Percentiles rank a stretch among this genome's conserved stretches.
These are phyloP conservation scores for Apostichopus leukothele DNA, from an alignment of 53 echinoderm and acorn worm species.

Conservation along the genomic window DNA sequence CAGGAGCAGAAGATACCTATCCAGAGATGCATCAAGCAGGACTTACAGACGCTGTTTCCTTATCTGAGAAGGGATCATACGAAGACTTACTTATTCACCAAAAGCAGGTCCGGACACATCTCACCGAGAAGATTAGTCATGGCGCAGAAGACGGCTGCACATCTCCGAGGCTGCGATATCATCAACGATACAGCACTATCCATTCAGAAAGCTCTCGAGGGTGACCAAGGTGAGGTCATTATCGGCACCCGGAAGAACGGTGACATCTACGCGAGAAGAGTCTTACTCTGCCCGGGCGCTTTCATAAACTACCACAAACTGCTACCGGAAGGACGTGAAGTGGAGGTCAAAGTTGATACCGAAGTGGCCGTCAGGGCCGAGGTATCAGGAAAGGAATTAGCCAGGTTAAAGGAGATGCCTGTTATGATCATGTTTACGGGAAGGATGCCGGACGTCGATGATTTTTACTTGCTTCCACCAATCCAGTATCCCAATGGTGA, in stretches of 20 bases:
- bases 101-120: conserved; percentile 61
- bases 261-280: conserved; percentile 53
- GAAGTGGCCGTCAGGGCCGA: conserved; percentile 57
- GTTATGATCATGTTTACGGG: conserved; percentile 28
- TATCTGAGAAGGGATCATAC: conserved; percentile 1
- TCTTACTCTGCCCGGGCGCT: conserved; percentile 70
- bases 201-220: not conserved
- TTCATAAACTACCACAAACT: conserved; percentile 63
- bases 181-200: conserved; percentile 56
- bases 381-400: conserved; percentile 54
- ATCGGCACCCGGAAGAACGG: not conserved
- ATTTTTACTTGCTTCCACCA: conserved; percentile 76
- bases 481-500: conserved; percentile 88
- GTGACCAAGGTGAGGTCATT: not conserved
- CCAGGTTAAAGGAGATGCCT: conserved; percentile 69
- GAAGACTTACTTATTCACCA: not conserved
- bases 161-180: conserved; percentile 59
- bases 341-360: conserved; percentile 50
- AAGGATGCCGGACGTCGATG: conserved; percentile 30
- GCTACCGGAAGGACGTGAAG: conserved; percentile 48
- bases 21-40: not conserved
- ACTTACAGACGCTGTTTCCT: conserved; percentile 9
- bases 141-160: conserved; percentile 67
- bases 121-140: conserved; percentile 59
- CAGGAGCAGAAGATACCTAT: not conserved